Evolutionary conservation across 2,888 invertebrate species (phyloP), one percentile per base, ranked within the genome.

Genomic region (Globia sparganii): DNA sequence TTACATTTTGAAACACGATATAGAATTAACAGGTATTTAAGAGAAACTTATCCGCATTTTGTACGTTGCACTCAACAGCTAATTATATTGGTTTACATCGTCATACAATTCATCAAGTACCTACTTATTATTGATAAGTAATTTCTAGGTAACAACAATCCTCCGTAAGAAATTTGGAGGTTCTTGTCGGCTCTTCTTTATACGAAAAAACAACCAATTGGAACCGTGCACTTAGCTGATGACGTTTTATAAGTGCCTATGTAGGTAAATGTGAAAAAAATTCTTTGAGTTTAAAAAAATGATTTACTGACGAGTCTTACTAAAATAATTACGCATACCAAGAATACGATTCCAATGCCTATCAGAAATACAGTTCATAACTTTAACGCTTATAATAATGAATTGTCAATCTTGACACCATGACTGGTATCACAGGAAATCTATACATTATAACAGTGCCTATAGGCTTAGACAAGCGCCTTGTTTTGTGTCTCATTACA

Each of bases 21-120:
- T 49, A 73, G n/a, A 31, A 75, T 46, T 72, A 78, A 66, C 69
- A 72, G 75, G 86, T 86, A 78, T 78, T 84, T 77, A 49, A 31
- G 64, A 71, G 72, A 86, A 75, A 83, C 18, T 40, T 49, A n/a
- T 61, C 37, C 13, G 68, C 43, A 62, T 53, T 71, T 49, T 49
- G 31, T 46, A 49, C 37, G 46, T 53, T 31, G n/a, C n/a, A 67
- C 21, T 64, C 34, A 56, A 58, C 25, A 9, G 40, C 0, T 49
- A 34, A 13, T 67, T 15, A 73, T 15, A 73, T 62, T 56, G 25
- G 9, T 18, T 40, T n/a, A 21, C 5, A n/a, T 59, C 2, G 8
- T 9, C 31, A 25, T 31, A 2, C 6, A 37, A 59, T 49, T 21
- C 9, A 49, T 61, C 9, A 40, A 49, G 13, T 46, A 34, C 6